Evolutionary conservation across 2,797 vertebrate species (phyloP).

Genomic region (Halcyon badia): DNA sequence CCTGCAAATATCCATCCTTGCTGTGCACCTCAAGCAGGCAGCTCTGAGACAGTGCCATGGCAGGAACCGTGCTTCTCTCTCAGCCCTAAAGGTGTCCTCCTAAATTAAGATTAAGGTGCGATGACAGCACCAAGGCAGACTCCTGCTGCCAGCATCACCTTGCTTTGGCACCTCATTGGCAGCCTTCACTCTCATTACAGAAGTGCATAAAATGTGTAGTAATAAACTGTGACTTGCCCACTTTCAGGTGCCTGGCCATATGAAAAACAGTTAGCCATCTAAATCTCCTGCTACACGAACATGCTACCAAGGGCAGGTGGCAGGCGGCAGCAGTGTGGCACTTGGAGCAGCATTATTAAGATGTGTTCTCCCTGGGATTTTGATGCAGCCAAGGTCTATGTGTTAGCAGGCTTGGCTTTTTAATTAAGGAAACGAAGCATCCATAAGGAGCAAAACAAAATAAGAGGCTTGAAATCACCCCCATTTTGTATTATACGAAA

Average conservation of each 20-base stretch:
- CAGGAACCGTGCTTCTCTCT: not conserved
- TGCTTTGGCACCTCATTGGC: not conserved
- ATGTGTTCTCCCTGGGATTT: not conserved
- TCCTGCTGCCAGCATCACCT: not conserved
- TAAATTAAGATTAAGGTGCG: not conserved
- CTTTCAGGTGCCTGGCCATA: not conserved
- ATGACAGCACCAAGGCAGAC: not conserved
- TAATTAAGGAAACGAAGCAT: conserved; percentile 48
- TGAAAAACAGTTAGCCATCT: not conserved
- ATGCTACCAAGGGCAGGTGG: not conserved
- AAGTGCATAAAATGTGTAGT: not conserved
- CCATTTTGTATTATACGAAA: not conserved
- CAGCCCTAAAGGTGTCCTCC: not conserved
- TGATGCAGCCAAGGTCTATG: not conserved
- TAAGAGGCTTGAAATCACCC: conserved; percentile 40
- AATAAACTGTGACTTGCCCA: not conserved
- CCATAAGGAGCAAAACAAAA: conserved; percentile 32
- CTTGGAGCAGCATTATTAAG: not conserved
- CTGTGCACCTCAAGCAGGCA: not conserved
- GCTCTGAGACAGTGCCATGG: not conserved
- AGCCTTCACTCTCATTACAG: not conserved
- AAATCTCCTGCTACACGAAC: not conserved
- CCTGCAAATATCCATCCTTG: accelerated
- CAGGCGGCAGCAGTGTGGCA: not conserved
- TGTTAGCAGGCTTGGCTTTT: conserved; percentile 26